These are phyloP conservation scores for Callorhinus ursinus DNA, from an alignment of 2,113 vertebrate species.

Conservation along the genomic window DNA sequence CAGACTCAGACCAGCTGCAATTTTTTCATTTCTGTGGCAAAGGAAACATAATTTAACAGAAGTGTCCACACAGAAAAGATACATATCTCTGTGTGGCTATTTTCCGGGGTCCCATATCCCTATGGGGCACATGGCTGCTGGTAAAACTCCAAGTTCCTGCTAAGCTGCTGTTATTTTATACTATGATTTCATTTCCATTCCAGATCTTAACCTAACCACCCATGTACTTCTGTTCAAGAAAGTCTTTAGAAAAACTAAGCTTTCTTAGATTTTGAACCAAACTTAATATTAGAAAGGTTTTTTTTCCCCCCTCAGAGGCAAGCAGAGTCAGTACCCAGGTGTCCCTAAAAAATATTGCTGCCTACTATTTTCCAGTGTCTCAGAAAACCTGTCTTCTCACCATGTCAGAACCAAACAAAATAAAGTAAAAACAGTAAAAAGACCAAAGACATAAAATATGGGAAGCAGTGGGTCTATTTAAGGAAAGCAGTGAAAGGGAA, in stretches of 20 bases:
- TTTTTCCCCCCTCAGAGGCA: background rate
- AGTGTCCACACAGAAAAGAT: background rate
- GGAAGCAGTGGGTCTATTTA: background rate
- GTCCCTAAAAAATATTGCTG: background rate
- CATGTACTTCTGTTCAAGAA: background rate
- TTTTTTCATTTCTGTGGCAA: background rate
- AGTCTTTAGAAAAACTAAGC: background rate
- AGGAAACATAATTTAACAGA: slow-evolving; percentile 30
- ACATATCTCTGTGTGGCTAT: background rate
- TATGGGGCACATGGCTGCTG: background rate
- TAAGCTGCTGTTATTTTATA: background rate
- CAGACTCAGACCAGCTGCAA: background rate
- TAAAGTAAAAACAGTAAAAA: background rate
- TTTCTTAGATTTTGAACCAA: slow-evolving; percentile 52
- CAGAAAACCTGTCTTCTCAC: background rate
- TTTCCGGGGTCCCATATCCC: background rate
- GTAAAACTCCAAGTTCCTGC: background rate
- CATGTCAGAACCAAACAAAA: background rate
- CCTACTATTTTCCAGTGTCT: background rate
- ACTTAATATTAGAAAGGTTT: background rate
- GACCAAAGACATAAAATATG: background rate
- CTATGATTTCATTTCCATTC: background rate
- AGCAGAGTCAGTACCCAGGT: background rate
- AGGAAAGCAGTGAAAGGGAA: background rate
- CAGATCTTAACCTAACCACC: background rate